Percentiles rank a stretch among this genome's conserved stretches.
Evolutionary conservation across 2,888 invertebrate genomes (phyloP).

Genomic region (Drosophila barbarae): DNA sequence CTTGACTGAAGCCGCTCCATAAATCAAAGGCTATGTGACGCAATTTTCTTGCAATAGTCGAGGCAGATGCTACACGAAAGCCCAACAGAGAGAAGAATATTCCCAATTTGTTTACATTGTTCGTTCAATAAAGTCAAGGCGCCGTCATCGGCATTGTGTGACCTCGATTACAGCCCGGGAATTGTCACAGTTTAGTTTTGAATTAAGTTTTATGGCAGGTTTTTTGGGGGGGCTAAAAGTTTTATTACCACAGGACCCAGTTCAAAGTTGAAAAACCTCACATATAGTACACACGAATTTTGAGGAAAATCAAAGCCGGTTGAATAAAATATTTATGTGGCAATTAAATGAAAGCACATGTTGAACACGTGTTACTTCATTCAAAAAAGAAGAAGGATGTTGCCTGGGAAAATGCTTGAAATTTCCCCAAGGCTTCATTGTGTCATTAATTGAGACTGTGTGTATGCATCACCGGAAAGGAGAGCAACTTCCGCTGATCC

Average conservation of each 20-base stretch:
- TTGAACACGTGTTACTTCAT: slow-evolving; percentile 8
- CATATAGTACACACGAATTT: slow-evolving; percentile 8
- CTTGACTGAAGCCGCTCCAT: slow-evolving; percentile 44
- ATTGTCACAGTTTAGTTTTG: slow-evolving; percentile 42
- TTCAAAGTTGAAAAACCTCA: slow-evolving; percentile 40
- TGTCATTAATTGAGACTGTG: slow-evolving; percentile 22
- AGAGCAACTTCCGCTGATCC: slow-evolving; percentile 18
- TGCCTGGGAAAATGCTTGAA: slow-evolving; percentile 41
- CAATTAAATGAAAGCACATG: slow-evolving; percentile 45
- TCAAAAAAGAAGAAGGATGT: slow-evolving; percentile 24
- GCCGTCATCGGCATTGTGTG: slow-evolving; percentile 49
- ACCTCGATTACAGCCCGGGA: slow-evolving; percentile 36
- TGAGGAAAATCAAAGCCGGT: slow-evolving; percentile 36
- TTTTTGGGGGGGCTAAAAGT: slow-evolving; percentile 7
- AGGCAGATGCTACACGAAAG: slow-evolving; percentile 34
- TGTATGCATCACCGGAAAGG: slow-evolving; percentile 15
- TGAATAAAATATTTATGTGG: slow-evolving; percentile 54
- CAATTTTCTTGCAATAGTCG: slow-evolving; percentile 39
- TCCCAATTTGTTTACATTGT: slow-evolving; percentile 41
- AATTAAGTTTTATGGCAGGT: slow-evolving; percentile 28
- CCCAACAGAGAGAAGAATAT: slow-evolving; percentile 20
- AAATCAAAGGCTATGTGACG: slow-evolving; percentile 61
- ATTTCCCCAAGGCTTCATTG: slow-evolving; percentile 45
- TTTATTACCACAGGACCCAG: slow-evolving; percentile 15
- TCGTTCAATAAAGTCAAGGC: slow-evolving; percentile 47